Conservation (phyloP, 2,888 invertebrate genomes). For the Leptogaster cylindrica region DNA sequence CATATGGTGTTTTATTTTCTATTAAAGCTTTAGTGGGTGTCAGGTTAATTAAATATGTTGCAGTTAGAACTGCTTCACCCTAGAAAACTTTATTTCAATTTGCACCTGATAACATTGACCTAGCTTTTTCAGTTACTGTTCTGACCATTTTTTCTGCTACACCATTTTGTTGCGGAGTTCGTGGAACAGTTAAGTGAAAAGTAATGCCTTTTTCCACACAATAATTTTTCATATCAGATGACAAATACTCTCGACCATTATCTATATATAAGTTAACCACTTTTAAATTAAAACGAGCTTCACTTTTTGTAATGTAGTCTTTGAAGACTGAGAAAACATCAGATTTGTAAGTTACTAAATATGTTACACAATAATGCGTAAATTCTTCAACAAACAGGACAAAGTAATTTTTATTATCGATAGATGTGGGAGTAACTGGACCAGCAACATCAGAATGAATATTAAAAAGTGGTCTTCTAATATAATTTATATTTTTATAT, state of each 20-base stretch:
- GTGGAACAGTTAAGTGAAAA: constrained; percentile 57
- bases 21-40: constrained; percentile 54
- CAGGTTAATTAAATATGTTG: constrained; percentile 53
- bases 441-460: constrained; percentile 55
- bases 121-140: constrained; percentile 56
- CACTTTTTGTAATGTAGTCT: constrained; percentile 50
- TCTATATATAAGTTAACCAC: constrained; percentile 53
- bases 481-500: constrained; percentile 50
- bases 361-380: constrained; percentile 54
- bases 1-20: constrained; percentile 55
- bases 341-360: constrained; percentile 53
- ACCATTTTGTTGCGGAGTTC: constrained; percentile 58
- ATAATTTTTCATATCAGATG: constrained; percentile 53
- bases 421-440: constrained; percentile 53
- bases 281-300: constrained; percentile 52
- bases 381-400: constrained; percentile 55
- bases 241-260: constrained; percentile 55
- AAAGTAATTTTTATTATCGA: constrained; percentile 54
- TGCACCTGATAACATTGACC: constrained; percentile 53
- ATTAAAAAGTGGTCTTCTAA: constrained; percentile 53
- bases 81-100: constrained; percentile 54
- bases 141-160: constrained; percentile 56
- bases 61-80: constrained; percentile 56
- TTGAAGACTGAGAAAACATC: constrained; percentile 51
- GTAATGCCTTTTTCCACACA: constrained; percentile 54